Conservation (phyloP, 2,888 invertebrate species). For the Drosophila aldrichi region DNA sequence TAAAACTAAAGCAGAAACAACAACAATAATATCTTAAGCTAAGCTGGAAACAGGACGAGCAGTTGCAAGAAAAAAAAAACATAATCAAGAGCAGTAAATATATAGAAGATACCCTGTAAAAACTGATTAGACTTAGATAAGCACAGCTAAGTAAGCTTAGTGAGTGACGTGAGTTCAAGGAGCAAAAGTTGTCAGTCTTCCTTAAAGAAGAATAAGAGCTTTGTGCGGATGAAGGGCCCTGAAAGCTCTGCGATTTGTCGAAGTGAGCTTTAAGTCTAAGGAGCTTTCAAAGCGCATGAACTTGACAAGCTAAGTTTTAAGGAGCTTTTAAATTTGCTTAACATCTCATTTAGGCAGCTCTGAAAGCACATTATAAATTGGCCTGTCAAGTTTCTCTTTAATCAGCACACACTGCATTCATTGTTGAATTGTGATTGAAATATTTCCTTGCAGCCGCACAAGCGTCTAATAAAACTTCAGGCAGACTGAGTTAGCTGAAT, state of each 20-base stretch:
- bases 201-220: not conserved
- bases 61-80: conserved; percentile 12
- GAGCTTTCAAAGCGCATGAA: not conserved
- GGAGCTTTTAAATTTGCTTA: too few relatives aligned
- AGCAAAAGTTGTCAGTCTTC: not conserved
- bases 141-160: not conserved
- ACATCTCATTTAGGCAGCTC: not conserved
- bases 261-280: too few relatives aligned
- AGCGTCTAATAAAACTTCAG: not conserved
- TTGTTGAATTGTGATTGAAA: not conserved
- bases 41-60: conserved; percentile 44
- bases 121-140: conserved; percentile 6
- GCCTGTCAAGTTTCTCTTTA: too few relatives aligned
- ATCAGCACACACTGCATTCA: conserved; percentile 1
- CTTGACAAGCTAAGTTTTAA: too few relatives aligned
- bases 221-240: not conserved
- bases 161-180: not conserved
- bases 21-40: conserved; percentile 52
- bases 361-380: not conserved
- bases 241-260: too few relatives aligned
- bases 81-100: conserved; percentile 7
- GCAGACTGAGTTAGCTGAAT: conserved; percentile 17
- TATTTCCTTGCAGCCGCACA: not conserved
- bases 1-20: conserved; percentile 43
- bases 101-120: conserved; percentile 14